Evolutionary conservation across 2,888 invertebrate genomes (phyloP).

Genomic region (Lochmaea capreae): DNA sequence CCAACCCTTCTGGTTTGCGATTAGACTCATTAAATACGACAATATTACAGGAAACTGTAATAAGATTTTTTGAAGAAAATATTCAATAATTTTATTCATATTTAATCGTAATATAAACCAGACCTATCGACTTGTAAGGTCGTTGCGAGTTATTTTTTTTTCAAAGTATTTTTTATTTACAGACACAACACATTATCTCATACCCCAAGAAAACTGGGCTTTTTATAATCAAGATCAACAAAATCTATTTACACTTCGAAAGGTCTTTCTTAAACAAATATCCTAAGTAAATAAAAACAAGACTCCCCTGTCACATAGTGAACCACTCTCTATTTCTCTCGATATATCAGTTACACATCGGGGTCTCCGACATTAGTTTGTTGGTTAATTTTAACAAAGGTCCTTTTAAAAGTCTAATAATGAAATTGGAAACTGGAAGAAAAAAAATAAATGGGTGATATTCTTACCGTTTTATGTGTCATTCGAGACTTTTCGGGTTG

Average conservation of each 20-base stretch:
- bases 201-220: conserved; percentile 48
- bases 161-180: conserved; percentile 29
- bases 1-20: no score
- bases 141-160: conserved; percentile 13
- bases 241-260: conserved; percentile 59
- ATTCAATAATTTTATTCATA: no score
- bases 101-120: no score
- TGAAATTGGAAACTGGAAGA: conserved; percentile 49
- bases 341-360: conserved; percentile 53
- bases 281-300: conserved; percentile 61
- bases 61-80: no score
- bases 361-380: conserved; percentile 42
- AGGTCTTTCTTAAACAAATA: conserved; percentile 59
- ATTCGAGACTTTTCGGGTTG: conserved; percentile 18
- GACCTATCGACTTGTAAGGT: background rate
- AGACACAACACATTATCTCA: conserved; percentile 45
- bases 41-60: no score
- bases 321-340: conserved; percentile 16
- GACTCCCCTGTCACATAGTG: conserved; percentile 51
- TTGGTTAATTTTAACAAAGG: conserved; percentile 51
- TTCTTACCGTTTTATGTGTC: conserved; percentile 33
- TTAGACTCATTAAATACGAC: no score
- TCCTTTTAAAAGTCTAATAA: conserved; percentile 48
- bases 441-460: conserved; percentile 41
- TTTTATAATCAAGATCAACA: conserved; percentile 53